phyloP scores from a whole-genome alignment of 2,888 invertebrate species.

The Eupithecia exiguata region DNA sequence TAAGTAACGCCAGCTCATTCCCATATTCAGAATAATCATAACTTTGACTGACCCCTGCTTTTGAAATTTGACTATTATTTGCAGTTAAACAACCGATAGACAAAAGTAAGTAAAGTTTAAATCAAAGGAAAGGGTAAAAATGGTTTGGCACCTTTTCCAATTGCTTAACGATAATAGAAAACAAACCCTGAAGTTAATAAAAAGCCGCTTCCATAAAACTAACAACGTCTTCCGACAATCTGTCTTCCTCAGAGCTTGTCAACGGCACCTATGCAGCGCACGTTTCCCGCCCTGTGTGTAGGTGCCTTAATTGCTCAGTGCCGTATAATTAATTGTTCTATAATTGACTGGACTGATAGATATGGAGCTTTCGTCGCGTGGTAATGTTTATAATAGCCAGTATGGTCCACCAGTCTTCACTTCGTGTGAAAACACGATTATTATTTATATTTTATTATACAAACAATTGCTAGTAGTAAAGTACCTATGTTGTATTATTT shows the following conservation, averaged over 20 bases:
- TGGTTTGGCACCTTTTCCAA: neutral
- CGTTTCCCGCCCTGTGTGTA: conserved; percentile 66
- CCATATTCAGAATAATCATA: neutral
- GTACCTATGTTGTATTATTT: too few species aligned
- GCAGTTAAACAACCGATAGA: neutral
- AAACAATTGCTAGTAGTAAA: too few species aligned
- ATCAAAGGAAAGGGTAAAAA: neutral
- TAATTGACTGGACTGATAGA: neutral
- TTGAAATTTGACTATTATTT: neutral
- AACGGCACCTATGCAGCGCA: conserved; percentile 68
- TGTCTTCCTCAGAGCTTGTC: conserved; percentile 72
- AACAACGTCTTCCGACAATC: conserved; percentile 55
- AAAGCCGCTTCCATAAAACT: conserved; percentile 33
- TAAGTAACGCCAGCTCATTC: neutral
- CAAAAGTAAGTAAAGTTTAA: too few species aligned
- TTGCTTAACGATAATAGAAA: neutral
- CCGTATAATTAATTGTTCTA: conserved; percentile 32
- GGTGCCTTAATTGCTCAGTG: conserved; percentile 46
- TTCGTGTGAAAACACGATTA: neutral
- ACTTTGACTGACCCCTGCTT: neutral
- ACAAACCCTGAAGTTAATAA: neutral
- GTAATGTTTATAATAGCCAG: neutral
- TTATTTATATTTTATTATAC: too few species aligned
- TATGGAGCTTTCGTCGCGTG: neutral
- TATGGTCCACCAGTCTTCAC: neutral